A percentile compares a stretch with the other conserved stretches of the same genome.
Conservation (phyloP, 2,888 invertebrate species). For the Agrilus cyanescens region DNA sequence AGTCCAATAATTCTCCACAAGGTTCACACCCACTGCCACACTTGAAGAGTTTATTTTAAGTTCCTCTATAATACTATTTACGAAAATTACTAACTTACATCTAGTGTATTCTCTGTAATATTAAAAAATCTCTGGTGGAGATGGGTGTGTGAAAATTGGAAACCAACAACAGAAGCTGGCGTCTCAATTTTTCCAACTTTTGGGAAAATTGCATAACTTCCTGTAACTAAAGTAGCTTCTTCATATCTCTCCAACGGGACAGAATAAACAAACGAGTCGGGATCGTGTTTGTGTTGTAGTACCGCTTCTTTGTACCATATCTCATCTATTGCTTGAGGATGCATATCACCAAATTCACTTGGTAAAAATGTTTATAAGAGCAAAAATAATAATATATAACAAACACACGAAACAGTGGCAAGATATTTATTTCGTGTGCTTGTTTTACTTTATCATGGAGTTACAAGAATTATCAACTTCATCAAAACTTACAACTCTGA, state of each 20-base stretch:
- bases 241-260: constrained; percentile 48
- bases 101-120: constrained; percentile 43
- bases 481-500: constrained; percentile 23
- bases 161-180: constrained; percentile 81
- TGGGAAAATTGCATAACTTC: constrained; percentile 74
- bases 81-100: neutral
- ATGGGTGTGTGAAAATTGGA: constrained; percentile 63
- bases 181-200: constrained; percentile 63
- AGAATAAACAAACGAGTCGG: constrained; percentile 65
- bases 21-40: constrained; percentile 6
- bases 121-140: constrained; percentile 59
- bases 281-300: constrained; percentile 66
- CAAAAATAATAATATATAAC: too few species aligned
- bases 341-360: constrained; percentile 64
- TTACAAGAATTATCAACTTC: neutral
- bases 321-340: constrained; percentile 72
- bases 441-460: too few species aligned
- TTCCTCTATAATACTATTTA: neutral
- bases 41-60: constrained; percentile 12
- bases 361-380: too few species aligned
- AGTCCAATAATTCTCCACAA: constrained; percentile 57
- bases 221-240: constrained; percentile 58
- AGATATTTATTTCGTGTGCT: too few species aligned
- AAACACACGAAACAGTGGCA: too few species aligned
- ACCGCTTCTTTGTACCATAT: constrained; percentile 87